phyloP scores from a whole-genome alignment of 92 coral and sea anemone species.

The Epizoanthus scotinus region DNA sequence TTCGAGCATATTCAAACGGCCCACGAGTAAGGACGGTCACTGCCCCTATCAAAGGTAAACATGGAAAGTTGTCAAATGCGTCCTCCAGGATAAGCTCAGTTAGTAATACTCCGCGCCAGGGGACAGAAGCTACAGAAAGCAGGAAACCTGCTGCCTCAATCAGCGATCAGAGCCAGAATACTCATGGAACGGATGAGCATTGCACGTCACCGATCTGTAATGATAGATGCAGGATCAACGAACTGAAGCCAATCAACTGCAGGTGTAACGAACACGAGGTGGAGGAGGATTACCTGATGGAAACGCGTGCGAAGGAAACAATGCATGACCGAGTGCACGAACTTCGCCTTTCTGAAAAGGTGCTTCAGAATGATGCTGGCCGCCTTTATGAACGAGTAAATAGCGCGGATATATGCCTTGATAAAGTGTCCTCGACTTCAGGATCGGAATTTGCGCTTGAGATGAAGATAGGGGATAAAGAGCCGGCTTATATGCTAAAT shows the following conservation, averaged over 20 bases:
- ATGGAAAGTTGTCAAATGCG: neutral
- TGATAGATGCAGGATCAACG: constrained; percentile 47
- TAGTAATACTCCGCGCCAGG: neutral
- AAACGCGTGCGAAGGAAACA: neutral
- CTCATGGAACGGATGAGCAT: constrained; percentile 18
- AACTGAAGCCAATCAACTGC: constrained; percentile 31
- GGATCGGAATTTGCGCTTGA: constrained; percentile 45
- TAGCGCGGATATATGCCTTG: constrained; percentile 52
- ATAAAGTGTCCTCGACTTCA: constrained; percentile 57
- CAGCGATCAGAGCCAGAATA: constrained; percentile 1
- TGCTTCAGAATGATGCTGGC: constrained; percentile 10
- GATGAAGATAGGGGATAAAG: constrained; percentile 25
- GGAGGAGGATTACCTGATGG: neutral
- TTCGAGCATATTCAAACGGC: neutral
- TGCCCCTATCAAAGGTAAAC: constrained; percentile 19
- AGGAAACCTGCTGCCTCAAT: neutral
- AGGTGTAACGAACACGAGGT: constrained; percentile 30
- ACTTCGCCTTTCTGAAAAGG: neutral
- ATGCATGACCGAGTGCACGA: neutral
- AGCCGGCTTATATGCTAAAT: constrained; percentile 6
- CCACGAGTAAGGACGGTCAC: constrained; percentile 22
- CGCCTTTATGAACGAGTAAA: constrained; percentile 22
- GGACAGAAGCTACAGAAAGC: neutral
- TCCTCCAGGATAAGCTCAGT: neutral
- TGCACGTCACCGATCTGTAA: constrained; percentile 62